Evolutionary conservation across 2,113 vertebrate species (phyloP).

Genomic region (Artemisiospiza belli): DNA sequence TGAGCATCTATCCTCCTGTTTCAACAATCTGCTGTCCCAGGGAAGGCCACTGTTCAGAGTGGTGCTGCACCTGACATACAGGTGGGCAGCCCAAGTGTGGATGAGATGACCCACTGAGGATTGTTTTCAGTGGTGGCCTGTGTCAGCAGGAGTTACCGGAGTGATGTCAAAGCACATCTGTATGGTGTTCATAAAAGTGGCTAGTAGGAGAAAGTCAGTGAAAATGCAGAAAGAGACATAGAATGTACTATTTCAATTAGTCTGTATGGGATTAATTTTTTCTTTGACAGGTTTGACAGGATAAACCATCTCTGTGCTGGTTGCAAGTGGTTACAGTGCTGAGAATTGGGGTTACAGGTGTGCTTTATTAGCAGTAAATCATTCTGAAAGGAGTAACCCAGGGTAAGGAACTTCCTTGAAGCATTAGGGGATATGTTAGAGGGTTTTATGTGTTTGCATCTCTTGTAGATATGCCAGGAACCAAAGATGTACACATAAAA

Average conservation of each 20-base stretch:
- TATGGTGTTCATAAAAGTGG: neutral
- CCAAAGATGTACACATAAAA: neutral
- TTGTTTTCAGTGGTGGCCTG: neutral
- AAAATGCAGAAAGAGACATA: neutral
- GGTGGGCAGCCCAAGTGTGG: neutral
- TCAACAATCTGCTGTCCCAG: neutral
- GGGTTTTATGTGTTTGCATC: neutral
- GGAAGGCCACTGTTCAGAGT: neutral
- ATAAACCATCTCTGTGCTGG: neutral
- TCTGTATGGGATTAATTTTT: neutral
- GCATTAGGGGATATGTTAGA: neutral
- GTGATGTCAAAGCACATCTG: neutral
- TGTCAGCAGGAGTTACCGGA: neutral
- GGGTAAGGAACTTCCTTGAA: neutral
- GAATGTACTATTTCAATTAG: neutral
- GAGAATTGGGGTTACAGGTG: neutral
- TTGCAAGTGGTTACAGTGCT: neutral
- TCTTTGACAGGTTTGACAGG: neutral
- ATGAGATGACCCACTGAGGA: neutral
- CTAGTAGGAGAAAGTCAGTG: neutral
- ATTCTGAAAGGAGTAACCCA: neutral
- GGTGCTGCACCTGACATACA: neutral
- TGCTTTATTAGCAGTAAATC: neutral
- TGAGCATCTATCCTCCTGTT: neutral
- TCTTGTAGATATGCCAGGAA: neutral